Evolutionary conservation across 2,113 vertebrate species (phyloP).

Genomic region (Dipodomys stephensi): DNA sequence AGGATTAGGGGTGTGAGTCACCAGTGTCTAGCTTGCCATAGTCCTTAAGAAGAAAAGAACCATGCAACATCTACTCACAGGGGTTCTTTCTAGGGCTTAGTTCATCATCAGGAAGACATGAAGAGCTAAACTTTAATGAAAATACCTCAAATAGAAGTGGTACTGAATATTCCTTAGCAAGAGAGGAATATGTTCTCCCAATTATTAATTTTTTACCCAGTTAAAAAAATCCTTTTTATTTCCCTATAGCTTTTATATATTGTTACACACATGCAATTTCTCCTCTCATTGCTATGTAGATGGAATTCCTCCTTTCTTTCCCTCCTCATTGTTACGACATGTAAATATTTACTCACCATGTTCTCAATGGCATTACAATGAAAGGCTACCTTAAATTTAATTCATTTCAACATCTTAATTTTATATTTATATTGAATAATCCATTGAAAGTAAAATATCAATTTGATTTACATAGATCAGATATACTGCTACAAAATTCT

Average conservation of each 20-base stretch:
- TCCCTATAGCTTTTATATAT: not conserved
- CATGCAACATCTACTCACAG: not conserved
- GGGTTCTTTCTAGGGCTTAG: not conserved
- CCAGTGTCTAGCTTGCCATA: not conserved
- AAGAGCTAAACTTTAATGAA: conserved; percentile 4
- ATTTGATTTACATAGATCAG: conserved; percentile 8
- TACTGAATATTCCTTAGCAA: not conserved
- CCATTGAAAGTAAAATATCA: not conserved
- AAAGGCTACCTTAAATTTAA: conserved; percentile 24
- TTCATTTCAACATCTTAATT: conserved; percentile 19
- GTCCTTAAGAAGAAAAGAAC: not conserved
- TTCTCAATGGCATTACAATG: conserved; percentile 14
- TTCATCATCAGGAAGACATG: not conserved
- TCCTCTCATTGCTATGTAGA: not conserved
- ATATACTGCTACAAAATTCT: not conserved
- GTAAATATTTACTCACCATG: not conserved
- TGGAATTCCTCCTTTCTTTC: too few species aligned
- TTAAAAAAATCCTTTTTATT: not conserved
- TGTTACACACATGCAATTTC: not conserved
- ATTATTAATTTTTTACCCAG: not conserved
- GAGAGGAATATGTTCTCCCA: not conserved
- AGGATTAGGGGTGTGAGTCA: too few species aligned
- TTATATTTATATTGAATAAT: conserved; percentile 28
- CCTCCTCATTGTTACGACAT: not conserved
- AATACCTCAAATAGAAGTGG: not conserved